phyloP scores from a whole-genome alignment of 1,140 invertebrate species.

The Calephelis virginiensis region DNA sequence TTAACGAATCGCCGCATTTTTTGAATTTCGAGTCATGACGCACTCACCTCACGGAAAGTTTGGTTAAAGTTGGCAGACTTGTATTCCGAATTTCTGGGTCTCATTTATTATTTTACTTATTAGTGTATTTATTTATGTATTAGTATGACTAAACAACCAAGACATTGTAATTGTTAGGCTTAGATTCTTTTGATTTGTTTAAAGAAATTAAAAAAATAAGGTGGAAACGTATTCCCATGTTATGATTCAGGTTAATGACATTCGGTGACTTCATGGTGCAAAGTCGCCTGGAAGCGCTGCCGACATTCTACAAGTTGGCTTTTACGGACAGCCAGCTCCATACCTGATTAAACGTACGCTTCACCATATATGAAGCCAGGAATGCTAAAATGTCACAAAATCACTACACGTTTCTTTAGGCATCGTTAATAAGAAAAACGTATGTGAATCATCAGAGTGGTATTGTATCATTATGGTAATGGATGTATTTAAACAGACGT shows the following conservation, averaged over 20 bases:
- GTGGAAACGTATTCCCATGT: slow-evolving; percentile 3
- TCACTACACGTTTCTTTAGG: slow-evolving; percentile 21
- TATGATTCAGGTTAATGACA: slow-evolving; percentile 35
- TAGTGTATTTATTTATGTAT: too few relatives aligned
- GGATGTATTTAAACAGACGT: too few relatives aligned
- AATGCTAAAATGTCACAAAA: slow-evolving; percentile 36
- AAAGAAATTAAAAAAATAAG: not conserved
- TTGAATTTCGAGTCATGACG: too few relatives aligned
- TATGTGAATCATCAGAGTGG: not conserved
- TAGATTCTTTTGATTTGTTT: too few relatives aligned
- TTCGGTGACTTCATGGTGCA: slow-evolving; percentile 27
- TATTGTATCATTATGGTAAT: not conserved
- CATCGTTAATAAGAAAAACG: slow-evolving; percentile 14
- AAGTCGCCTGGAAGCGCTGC: slow-evolving; percentile 19
- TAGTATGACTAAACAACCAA: too few relatives aligned
- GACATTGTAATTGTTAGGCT: too few relatives aligned
- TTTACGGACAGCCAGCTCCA: slow-evolving; percentile 30
- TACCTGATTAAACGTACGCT: slow-evolving; percentile 25
- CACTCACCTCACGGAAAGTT: too few relatives aligned
- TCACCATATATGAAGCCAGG: slow-evolving; percentile 29
- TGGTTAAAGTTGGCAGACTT: too few relatives aligned
- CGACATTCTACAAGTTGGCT: slow-evolving; percentile 44
- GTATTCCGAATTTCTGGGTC: too few relatives aligned
- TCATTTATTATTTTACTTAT: too few relatives aligned
- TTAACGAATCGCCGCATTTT: too few relatives aligned